These are phyloP conservation scores for Cartodere bifasciata DNA, from an alignment of 2,888 invertebrate genomes.

Conservation along the genomic window DNA sequence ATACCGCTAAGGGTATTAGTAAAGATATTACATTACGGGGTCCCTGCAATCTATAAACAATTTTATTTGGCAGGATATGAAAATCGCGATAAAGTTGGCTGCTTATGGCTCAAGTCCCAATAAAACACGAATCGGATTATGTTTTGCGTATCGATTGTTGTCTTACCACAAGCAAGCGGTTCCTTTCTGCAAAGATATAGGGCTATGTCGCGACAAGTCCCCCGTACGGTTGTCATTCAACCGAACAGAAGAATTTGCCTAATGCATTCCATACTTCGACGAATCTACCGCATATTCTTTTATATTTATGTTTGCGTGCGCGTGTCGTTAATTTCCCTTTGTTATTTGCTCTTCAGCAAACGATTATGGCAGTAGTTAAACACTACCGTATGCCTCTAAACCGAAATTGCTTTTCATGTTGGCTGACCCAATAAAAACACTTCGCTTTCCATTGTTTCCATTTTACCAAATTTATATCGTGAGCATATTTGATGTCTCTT, in stretches of 20 bases:
- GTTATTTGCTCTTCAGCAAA: conserved; percentile 24
- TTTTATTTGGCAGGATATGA: conserved; percentile 25
- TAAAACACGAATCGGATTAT: conserved; percentile 24
- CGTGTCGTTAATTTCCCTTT: conserved; percentile 30
- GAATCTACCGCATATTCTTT: conserved; percentile 26
- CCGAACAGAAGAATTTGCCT: conserved; percentile 28
- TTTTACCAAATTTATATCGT: too few species aligned
- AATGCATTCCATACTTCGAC: conserved; percentile 27
- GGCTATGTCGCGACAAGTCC: too few species aligned
- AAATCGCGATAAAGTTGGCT: conserved; percentile 17
- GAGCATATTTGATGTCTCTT: too few species aligned
- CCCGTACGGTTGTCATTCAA: conserved; percentile 24
- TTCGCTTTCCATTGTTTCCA: too few species aligned
- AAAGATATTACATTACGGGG: too few species aligned
- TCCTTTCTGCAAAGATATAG: too few species aligned
- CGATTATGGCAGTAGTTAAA: conserved; percentile 13
- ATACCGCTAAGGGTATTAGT: too few species aligned
- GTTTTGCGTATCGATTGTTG: conserved; percentile 20
- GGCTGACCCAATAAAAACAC: too few species aligned
- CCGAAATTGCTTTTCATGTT: too few species aligned
- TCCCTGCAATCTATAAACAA: conserved; percentile 27
- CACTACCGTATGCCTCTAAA: too few species aligned
- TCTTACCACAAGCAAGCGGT: conserved; percentile 5
- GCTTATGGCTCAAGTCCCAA: conserved; percentile 15
- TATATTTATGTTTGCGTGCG: conserved; percentile 29